Base-by-base conservation (phyloP, 2,888 invertebrate genomes). In the Pollenia griseotomentosa region DNA sequence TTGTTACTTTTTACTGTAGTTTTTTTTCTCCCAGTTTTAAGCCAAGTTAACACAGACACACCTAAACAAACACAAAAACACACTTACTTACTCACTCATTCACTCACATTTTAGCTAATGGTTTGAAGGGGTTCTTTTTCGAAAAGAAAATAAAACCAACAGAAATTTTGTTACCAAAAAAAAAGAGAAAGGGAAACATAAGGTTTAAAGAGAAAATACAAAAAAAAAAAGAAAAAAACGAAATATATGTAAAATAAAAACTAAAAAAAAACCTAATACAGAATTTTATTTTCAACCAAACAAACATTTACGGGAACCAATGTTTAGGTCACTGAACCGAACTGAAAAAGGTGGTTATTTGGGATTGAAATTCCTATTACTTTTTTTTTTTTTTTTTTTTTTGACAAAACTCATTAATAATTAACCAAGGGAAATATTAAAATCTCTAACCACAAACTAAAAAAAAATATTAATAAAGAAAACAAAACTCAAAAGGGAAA, bases 301-400 rank as follows among this genome's bases (percentile, higher is more conserved):
- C 74, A 80, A 70, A 80, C 63, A 71, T 83, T 80, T 83, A 55
- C 46, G 73, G 40, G 46, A 57, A 79, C 74, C 79, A 83, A 75
- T 79, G 83, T 70, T 79, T 83, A 86, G 86, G 86, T 83, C 86
- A 86, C 70, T 86, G 86, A 86, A 86, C 86, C 51, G 83, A 57
- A 40, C n/a, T 8, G 19, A 71, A 75, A 83, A 82, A 79, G 79
- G 86, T 86, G 79, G 73, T 73, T 86, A 78, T 59, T 68, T 65
- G 10, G 23, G 40, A 16, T 19, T n/a, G 4, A 44, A 51, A 44
- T 53, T 33, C 61, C 51, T 70, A 61, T 59, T 68, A 57, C n/a
- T 33, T 63, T 51, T 78, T 51, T 68, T 57, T 63, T 73, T 59
- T 73, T 59, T 68, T 42, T 40, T 55, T 44, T 63, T 46, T 40